Evolutionary conservation across 2,797 vertebrate species (phyloP).

Genomic region (Sandelia bainsii): DNA sequence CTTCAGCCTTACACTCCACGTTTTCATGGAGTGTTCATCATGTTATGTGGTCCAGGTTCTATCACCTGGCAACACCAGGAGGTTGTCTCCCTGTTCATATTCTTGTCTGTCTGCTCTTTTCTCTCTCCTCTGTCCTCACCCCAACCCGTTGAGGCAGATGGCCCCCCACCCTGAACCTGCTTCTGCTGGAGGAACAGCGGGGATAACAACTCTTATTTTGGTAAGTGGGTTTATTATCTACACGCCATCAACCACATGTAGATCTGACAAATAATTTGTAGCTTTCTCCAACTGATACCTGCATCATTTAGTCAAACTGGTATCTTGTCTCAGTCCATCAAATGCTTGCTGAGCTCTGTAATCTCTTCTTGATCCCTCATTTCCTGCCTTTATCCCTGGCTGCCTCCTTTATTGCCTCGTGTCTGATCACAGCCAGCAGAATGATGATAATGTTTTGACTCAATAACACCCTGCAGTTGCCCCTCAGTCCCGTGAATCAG

Average conservation of each 20-base stretch:
- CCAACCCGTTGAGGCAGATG: too few species aligned
- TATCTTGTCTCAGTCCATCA: slow-evolving; percentile 3
- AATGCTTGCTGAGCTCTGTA: slow-evolving; percentile 23
- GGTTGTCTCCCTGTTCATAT: too few species aligned
- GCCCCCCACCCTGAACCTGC: too few species aligned
- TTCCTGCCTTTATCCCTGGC: slow-evolving; percentile 2
- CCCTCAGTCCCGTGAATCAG: background rate
- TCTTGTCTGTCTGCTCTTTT: too few species aligned
- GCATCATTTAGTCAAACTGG: slow-evolving; percentile 13
- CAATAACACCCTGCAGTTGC: background rate
- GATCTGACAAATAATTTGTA: background rate
- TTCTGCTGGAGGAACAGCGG: too few species aligned
- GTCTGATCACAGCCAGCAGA: background rate
- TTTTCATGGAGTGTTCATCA: too few species aligned
- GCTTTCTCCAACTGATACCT: background rate
- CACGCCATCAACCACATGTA: background rate
- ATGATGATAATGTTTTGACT: background rate
- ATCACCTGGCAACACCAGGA: too few species aligned
- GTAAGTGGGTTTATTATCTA: background rate
- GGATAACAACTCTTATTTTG: background rate
- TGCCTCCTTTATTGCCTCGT: background rate
- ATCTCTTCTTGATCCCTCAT: slow-evolving; percentile 20
- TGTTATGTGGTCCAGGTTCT: too few species aligned
- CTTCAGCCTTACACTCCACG: too few species aligned
- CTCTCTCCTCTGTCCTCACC: too few species aligned